Evolutionary conservation across 53 echinoderm and acorn worm species (phyloP), one percentile per base, ranked within the genome.

Genomic region (Pentamera pediparva): DNA sequence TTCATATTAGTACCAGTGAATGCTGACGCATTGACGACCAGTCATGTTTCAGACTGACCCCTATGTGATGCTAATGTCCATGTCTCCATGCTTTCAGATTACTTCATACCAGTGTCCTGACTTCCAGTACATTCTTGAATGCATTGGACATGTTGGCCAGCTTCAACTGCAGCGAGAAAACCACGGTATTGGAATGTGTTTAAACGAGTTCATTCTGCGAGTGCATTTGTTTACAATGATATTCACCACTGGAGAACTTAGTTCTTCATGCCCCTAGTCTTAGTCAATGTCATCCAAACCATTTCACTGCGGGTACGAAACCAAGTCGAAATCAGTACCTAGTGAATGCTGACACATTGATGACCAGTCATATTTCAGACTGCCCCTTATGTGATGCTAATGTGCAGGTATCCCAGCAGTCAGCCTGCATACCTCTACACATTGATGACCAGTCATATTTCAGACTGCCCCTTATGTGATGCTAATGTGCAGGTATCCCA

Each of bases 111-210:
- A 90, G 95, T 73, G 95, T 94, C 82, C 95, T 79, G 49, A 94
- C 89, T 90, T 94, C 95, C n/a, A 94, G 87, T 36, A 94, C 95
- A 67, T 80, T 84, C 69, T 94, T 94, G 83, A 94, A 94, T 52
- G 82, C 90, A 79, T 90, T 94, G 38, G 95, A 94, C 95, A 94
- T 94, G 59, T 87, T 94, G 30, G 95, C 95, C 69, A 94, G 74
- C 69, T 91, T 90, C 9, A 90, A 94, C 69, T 94, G 95, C 38
- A 94, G 87, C 6, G 95, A 83, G 31, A 94, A 62, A 10, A 94
- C 95, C 63, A 94, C 95, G 32, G 89, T 89, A 40, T 89, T 94
- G 84, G 95, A 90, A 85, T 94, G 95, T 85, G 95, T 86, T 67
- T 90, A 85, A 74, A 94, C 75, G 55, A 87, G 90, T 55, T 89